These are phyloP conservation scores for Podarcis siculus DNA, from an alignment of 2,797 vertebrate species.

Conservation along the genomic window DNA sequence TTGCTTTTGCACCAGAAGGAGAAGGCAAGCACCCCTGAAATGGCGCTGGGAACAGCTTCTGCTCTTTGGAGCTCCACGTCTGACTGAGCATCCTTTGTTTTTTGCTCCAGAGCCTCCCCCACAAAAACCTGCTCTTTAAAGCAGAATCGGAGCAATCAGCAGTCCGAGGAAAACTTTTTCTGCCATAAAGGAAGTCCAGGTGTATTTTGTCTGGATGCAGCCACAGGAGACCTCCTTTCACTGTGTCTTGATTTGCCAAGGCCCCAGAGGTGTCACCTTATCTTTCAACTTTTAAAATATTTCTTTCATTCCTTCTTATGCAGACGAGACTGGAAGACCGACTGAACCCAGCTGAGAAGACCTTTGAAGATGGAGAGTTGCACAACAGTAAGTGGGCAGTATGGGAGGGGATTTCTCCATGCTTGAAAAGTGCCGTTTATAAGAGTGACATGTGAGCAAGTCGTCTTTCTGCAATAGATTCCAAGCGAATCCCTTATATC, in stretches of 20 bases:
- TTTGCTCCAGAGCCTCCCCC: too few species aligned
- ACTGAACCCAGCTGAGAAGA: neutral
- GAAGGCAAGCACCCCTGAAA: neutral
- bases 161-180: too few species aligned
- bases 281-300: neutral
- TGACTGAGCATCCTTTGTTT: too few species aligned
- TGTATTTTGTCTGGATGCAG: neutral
- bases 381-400: neutral
- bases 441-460: neutral
- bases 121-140: too few species aligned
- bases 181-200: too few species aligned
- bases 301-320: conserved; percentile 3
- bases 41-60: too few species aligned
- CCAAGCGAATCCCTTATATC: neutral
- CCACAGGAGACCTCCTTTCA: neutral
- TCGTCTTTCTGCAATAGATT: neutral
- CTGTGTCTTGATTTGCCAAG: neutral
- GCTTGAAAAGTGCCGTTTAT: neutral
- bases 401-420: neutral
- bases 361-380: neutral
- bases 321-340: conserved; percentile 16
- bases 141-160: too few species aligned
- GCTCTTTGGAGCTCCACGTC: too few species aligned
- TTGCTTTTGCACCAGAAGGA: neutral
- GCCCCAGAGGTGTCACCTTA: neutral